Evolutionary conservation across 2,113 vertebrate species (phyloP).

Genomic region (Bucco capensis): DNA sequence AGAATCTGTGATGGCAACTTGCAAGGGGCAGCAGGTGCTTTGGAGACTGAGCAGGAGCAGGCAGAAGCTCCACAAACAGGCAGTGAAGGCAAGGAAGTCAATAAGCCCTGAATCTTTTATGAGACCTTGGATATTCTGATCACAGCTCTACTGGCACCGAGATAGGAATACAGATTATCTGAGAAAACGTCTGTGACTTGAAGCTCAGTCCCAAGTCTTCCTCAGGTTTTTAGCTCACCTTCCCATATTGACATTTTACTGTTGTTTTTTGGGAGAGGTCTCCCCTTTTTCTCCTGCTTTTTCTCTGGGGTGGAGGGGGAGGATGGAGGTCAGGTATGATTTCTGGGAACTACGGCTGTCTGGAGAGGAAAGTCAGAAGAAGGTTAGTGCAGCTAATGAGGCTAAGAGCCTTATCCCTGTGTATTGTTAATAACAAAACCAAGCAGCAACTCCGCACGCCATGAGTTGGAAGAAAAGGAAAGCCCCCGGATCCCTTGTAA

Average conservation of each 20-base stretch:
- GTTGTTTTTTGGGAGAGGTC: accelerated
- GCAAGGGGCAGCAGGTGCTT: slow-evolving; percentile 25
- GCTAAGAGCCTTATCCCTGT: neutral
- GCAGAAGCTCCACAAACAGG: slow-evolving; percentile 60
- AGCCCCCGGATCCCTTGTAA: neutral
- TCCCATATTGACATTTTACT: neutral
- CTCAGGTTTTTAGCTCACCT: slow-evolving; percentile 64
- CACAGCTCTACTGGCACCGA: slow-evolving; percentile 74
- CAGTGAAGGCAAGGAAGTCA: slow-evolving; percentile 74
- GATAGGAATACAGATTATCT: slow-evolving; percentile 79
- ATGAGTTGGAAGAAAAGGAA: neutral
- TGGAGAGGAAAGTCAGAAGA: neutral
- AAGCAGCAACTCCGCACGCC: neutral
- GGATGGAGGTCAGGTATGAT: neutral
- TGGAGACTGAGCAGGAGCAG: slow-evolving; percentile 61
- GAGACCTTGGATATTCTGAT: slow-evolving; percentile 90
- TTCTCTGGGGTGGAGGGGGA: neutral
- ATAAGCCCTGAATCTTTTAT: slow-evolving; percentile 89
- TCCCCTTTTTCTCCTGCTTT: neutral
- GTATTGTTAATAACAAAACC: slow-evolving; percentile 8
- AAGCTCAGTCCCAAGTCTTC: slow-evolving; percentile 70
- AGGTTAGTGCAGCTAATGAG: neutral
- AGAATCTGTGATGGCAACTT: neutral
- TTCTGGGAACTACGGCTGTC: neutral
- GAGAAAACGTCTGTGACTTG: slow-evolving; percentile 68